Evolutionary conservation across 2,888 invertebrate species (phyloP).

Genomic region (Carpatolechia fugitivella): DNA sequence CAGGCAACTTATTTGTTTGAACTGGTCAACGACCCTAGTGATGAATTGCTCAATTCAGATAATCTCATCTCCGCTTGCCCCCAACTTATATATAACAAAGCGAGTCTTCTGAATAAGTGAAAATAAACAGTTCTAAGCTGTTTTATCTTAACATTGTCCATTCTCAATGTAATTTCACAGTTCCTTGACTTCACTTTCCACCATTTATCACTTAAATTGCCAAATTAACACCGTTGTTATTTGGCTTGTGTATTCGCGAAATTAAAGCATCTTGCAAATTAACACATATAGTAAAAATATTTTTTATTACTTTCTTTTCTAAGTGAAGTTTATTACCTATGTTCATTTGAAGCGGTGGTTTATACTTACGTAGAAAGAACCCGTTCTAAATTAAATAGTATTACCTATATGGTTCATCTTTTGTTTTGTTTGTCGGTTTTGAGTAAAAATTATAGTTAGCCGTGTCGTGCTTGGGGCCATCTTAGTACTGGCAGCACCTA

Average conservation of each 20-base stretch:
- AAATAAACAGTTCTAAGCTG: not conserved
- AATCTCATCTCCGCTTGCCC: not conserved
- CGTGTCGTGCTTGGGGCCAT: not conserved
- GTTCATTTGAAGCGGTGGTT: constrained; percentile 7
- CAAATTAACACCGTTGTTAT: constrained; percentile 13
- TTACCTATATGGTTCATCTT: not conserved
- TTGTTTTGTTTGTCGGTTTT: constrained; percentile 13
- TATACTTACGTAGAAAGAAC: constrained; percentile 2
- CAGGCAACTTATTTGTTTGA: constrained; percentile 18
- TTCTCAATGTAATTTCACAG: constrained; percentile 1
- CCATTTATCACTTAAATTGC: constrained; percentile 20
- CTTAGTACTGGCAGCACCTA: not conserved
- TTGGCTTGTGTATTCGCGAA: constrained; percentile 18
- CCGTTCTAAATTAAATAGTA: constrained; percentile 6
- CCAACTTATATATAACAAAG: not conserved
- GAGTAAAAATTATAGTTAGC: constrained; percentile 9
- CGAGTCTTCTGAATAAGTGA: not conserved
- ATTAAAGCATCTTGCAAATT: constrained; percentile 22
- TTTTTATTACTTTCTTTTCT: constrained; percentile 19
- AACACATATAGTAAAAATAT: constrained; percentile 13
- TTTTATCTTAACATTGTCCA: not conserved
- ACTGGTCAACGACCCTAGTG: constrained; percentile 18
- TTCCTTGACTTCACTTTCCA: constrained; percentile 17
- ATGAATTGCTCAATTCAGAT: constrained; percentile 10
- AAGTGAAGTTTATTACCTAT: constrained; percentile 7